A percentile compares a stretch with the other conserved stretches of the same genome.
These are phyloP conservation scores for Paramacrobiotus metropolitanus DNA, from an alignment of 1,140 invertebrate genomes.

Conservation along the genomic window DNA sequence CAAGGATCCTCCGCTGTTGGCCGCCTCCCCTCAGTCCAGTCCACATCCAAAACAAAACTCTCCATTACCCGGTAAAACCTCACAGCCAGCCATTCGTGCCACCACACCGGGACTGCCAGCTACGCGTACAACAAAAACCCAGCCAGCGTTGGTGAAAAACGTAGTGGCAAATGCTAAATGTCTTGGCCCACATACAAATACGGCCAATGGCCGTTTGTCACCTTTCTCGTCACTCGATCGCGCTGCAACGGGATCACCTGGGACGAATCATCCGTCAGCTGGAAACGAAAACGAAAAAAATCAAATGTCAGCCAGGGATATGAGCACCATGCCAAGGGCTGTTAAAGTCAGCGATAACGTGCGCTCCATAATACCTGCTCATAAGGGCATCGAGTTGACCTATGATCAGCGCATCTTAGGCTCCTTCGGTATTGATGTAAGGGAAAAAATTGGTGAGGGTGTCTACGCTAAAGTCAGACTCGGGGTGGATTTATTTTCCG, in stretches of 20 bases:
- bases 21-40: neutral
- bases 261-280: too few relatives aligned
- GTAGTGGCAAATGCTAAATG: too few relatives aligned
- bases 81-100: neutral
- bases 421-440: neutral
- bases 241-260: too few relatives aligned
- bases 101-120: neutral
- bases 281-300: too few relatives aligned
- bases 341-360: neutral
- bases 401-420: neutral
- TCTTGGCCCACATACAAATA: too few relatives aligned
- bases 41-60: neutral
- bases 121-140: too few relatives aligned
- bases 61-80: neutral
- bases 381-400: neutral
- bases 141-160: too few relatives aligned
- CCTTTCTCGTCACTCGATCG: too few relatives aligned
- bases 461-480: neutral
- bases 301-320: neutral
- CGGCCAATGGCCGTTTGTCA: too few relatives aligned
- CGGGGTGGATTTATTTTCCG: neutral
- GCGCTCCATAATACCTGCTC: neutral
- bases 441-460: neutral
- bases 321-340: neutral
- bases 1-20: neutral